Evolutionary conservation across 2,888 invertebrate genomes (phyloP).

Genomic region (Ectobius pallidus): DNA sequence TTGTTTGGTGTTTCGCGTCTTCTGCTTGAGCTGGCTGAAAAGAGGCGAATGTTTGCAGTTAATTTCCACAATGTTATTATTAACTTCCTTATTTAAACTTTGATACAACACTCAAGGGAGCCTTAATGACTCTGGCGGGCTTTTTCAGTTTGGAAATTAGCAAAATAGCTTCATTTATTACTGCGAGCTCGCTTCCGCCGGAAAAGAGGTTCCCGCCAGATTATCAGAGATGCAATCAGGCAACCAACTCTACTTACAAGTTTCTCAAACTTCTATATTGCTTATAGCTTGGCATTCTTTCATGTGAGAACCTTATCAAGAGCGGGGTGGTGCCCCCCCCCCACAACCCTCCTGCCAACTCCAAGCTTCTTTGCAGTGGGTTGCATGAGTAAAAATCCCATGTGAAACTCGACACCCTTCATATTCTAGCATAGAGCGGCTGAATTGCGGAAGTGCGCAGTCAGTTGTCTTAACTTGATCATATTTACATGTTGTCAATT

Average conservation of each 20-base stretch:
- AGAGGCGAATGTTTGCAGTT: conserved; percentile 21
- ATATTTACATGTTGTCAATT: too few relatives aligned
- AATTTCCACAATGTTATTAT: conserved; percentile 15
- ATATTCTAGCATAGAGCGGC: too few relatives aligned
- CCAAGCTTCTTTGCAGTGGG: too few relatives aligned
- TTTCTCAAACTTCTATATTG: background rate
- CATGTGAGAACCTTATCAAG: too few relatives aligned
- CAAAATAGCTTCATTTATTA: conserved; percentile 42
- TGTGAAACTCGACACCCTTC: too few relatives aligned
- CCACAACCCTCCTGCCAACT: too few relatives aligned
- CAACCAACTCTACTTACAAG: background rate
- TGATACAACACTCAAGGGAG: conserved; percentile 37
- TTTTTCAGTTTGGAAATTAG: conserved; percentile 41
- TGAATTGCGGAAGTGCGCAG: too few relatives aligned
- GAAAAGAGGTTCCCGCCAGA: conserved; percentile 6
- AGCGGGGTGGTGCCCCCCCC: too few relatives aligned
- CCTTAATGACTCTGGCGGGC: conserved; percentile 36
- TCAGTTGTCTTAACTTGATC: too few relatives aligned
- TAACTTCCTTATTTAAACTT: conserved; percentile 37
- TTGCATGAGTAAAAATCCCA: too few relatives aligned
- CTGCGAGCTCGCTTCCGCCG: conserved; percentile 34
- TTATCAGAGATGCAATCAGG: background rate
- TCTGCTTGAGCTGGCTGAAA: conserved; percentile 22
- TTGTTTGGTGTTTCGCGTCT: too few relatives aligned
- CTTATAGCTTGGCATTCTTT: conserved; percentile 9